These are phyloP conservation scores for Cossypha dichroa DNA, from an alignment of 2,797 vertebrate genomes.

Conservation along the genomic window DNA sequence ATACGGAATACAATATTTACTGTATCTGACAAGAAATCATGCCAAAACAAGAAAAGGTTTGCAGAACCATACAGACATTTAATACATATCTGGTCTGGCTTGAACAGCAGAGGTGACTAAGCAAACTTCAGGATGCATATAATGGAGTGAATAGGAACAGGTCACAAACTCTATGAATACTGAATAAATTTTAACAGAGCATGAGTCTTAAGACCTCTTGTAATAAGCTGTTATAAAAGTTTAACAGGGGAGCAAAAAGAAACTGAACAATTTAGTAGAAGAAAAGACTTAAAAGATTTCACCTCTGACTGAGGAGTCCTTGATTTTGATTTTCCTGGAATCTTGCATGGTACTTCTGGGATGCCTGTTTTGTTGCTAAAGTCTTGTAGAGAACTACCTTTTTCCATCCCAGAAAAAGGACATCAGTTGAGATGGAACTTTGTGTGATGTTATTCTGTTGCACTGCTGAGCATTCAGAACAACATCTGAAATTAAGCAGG, in stretches of 20 bases:
- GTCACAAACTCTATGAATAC: not conserved
- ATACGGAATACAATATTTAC: not conserved
- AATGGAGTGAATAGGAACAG: not conserved
- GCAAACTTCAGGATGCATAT: not conserved
- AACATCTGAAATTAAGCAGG: not conserved
- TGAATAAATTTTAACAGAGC: not conserved
- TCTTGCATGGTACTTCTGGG: not conserved
- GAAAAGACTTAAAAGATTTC: not conserved
- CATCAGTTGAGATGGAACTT: not conserved
- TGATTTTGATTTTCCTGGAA: not conserved
- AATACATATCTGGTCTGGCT: not conserved
- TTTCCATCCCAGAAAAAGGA: not conserved
- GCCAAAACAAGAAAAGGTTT: not conserved
- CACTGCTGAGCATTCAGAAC: not conserved
- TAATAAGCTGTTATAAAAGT: not conserved
- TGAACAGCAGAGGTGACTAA: not conserved
- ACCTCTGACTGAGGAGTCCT: not conserved
- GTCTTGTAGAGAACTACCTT: not conserved
- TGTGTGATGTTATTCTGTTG: not conserved
- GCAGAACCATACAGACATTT: not conserved
- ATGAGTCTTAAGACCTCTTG: not conserved
- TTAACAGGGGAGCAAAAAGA: not conserved
- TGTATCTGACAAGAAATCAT: not conserved
- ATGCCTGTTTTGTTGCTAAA: not conserved
- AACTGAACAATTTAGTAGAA: not conserved